phyloP scores from a whole-genome alignment of 2,113 vertebrate genomes.

The Entelurus aequoreus region DNA sequence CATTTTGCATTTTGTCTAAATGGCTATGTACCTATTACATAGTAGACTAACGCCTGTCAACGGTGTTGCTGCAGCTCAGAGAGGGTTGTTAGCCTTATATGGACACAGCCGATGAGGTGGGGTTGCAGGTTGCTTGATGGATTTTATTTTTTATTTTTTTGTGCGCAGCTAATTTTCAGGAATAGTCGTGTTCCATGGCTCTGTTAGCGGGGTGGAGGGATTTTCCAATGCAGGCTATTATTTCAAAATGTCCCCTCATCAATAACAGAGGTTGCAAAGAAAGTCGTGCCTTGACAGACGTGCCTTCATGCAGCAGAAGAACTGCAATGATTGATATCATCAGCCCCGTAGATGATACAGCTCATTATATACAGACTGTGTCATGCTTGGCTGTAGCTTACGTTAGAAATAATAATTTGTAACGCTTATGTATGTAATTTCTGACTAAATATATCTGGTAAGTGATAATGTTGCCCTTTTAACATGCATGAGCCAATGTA shows the following conservation, averaged over 20 bases:
- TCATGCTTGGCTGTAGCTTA: slow-evolving; percentile 22
- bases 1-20: too few species aligned
- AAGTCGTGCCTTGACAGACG: slow-evolving; percentile 45
- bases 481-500: not conserved
- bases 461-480: not conserved
- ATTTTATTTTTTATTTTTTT: slow-evolving; percentile 25
- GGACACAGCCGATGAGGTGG: slow-evolving; percentile 18
- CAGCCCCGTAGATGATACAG: slow-evolving; percentile 40
- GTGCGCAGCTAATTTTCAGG: slow-evolving; percentile 38
- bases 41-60: not conserved
- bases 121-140: slow-evolving; percentile 22
- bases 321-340: slow-evolving; percentile 60
- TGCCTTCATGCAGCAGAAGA: slow-evolving; percentile 45
- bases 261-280: slow-evolving; percentile 54
- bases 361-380: slow-evolving; percentile 48
- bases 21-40: too few species aligned
- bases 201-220: slow-evolving; percentile 22
- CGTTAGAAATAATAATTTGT: slow-evolving; percentile 24
- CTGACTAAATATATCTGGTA: slow-evolving; percentile 9
- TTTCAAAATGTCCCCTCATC: slow-evolving; percentile 60
- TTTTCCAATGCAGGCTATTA: slow-evolving; percentile 50
- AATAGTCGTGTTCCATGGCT: slow-evolving; percentile 35
- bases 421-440: slow-evolving; percentile 24
- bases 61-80: not conserved
- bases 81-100: slow-evolving; percentile 2